phyloP scores from a whole-genome alignment of 2,113 vertebrate genomes.

The Pionites leucogaster region DNA sequence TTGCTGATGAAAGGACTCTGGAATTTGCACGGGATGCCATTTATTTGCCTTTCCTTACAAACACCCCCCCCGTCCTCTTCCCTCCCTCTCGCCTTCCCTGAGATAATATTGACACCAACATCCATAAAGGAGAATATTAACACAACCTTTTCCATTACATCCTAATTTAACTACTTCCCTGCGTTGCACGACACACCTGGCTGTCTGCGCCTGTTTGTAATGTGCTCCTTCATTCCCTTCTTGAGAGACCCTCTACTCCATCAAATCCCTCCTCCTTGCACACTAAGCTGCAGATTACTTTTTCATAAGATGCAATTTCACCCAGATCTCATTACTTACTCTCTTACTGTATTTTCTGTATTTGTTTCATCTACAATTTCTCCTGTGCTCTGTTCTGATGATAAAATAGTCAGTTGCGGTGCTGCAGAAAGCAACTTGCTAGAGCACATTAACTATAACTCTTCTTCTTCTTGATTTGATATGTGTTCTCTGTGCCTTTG shows the following conservation, averaged over 20 bases:
- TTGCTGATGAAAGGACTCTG: neutral
- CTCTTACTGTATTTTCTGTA: conserved; percentile 70
- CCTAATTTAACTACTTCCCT: conserved; percentile 62
- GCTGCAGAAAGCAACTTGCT: neutral
- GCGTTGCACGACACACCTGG: neutral
- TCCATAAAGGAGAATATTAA: conserved; percentile 52
- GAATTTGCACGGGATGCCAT: neutral
- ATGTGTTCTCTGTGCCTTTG: neutral
- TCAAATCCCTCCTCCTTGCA: conserved; percentile 57
- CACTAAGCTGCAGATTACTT: conserved; percentile 75
- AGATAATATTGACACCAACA: conserved; percentile 55
- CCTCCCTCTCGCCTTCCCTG: neutral
- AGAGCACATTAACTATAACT: conserved; percentile 14
- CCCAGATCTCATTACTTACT: conserved; percentile 77
- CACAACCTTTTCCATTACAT: conserved; percentile 50
- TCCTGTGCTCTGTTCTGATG: conserved; percentile 43
- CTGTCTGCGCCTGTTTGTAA: conserved; percentile 59
- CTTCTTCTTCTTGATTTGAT: neutral
- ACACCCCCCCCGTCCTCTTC: neutral
- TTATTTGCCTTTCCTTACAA: neutral
- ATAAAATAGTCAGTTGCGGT: neutral
- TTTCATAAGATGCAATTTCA: conserved; percentile 75
- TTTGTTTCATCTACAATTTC: conserved; percentile 66
- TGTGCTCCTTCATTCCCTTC: conserved; percentile 51
- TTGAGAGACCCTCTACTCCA: conserved; percentile 32